Conservation (phyloP, 2,113 vertebrate species). For the Crypturellus undulatus region DNA sequence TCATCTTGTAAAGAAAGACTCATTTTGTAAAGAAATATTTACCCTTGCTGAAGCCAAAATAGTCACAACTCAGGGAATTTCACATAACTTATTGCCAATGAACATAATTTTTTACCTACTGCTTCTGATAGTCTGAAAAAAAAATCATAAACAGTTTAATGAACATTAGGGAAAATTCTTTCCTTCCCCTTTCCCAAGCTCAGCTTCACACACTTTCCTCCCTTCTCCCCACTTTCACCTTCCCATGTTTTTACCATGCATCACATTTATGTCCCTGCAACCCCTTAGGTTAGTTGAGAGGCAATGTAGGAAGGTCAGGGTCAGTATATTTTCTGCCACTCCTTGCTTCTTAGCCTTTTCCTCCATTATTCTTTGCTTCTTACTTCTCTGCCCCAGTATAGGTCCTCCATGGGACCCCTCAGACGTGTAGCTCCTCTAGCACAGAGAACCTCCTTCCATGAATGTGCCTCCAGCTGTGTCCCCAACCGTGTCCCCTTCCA, state of each 20-base stretch:
- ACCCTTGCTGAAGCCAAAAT: neutral
- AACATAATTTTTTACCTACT: neutral
- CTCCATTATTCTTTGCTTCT: neutral
- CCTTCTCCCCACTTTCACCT: neutral
- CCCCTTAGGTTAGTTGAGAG: neutral
- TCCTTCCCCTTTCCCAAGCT: neutral
- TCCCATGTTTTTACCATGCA: neutral
- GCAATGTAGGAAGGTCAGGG: fast-evolving
- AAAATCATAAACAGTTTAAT: neutral
- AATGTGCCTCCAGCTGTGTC: fast-evolving
- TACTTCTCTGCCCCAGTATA: neutral
- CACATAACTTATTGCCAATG: neutral
- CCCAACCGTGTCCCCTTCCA: no score
- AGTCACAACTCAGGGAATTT: neutral
- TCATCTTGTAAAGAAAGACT: neutral
- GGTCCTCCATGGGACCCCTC: neutral
- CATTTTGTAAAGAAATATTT: neutral
- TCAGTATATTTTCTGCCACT: neutral
- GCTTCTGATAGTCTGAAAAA: neutral
- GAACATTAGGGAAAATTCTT: neutral
- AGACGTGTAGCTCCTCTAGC: neutral
- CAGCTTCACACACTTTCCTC: neutral
- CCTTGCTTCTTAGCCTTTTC: neutral
- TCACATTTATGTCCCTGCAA: neutral
- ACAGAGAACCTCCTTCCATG: neutral